Evolutionary conservation across 2,113 vertebrate species (phyloP).

Genomic region (Synchiropus splendidus): DNA sequence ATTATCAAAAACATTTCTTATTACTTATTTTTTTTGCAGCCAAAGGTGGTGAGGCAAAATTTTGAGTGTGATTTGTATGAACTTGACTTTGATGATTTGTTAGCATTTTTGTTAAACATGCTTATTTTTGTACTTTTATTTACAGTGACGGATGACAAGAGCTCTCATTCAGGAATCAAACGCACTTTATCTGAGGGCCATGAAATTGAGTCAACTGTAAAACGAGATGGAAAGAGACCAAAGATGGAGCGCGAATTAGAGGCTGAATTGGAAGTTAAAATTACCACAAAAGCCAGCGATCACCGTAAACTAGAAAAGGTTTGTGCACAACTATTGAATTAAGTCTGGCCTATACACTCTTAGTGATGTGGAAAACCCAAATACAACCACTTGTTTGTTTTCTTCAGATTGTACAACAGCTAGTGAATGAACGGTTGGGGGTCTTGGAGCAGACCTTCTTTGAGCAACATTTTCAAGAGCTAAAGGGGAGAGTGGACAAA

Average conservation of each 20-base stretch:
- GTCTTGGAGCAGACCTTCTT: slow-evolving; percentile 78
- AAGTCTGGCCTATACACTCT: background rate
- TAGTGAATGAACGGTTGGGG: slow-evolving; percentile 81
- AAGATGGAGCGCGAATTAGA: slow-evolving; percentile 70
- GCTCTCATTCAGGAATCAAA: slow-evolving; percentile 52
- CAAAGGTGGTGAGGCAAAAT: too few species aligned
- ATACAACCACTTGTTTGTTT: too few species aligned
- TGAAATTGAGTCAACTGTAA: slow-evolving; percentile 33
- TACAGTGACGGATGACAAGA: slow-evolving; percentile 37
- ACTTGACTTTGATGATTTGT: too few species aligned
- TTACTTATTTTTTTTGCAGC: too few species aligned
- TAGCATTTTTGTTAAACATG: too few species aligned
- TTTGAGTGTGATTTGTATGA: too few species aligned
- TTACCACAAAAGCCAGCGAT: slow-evolving; percentile 76
- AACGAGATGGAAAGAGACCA: slow-evolving; percentile 61
- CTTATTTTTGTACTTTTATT: too few species aligned
- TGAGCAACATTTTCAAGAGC: slow-evolving; percentile 79
- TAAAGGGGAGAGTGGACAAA: slow-evolving; percentile 85
- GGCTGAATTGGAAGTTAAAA: slow-evolving; percentile 89
- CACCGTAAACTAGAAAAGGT: slow-evolving; percentile 89
- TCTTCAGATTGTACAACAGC: slow-evolving; percentile 79
- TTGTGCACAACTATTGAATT: slow-evolving; percentile 11
- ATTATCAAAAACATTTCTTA: too few species aligned
- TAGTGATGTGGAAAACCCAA: background rate
- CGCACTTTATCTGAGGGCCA: slow-evolving; percentile 57